Percentiles rank a stretch among this genome's conserved stretches.
Conservation (phyloP, 2,888 invertebrate genomes). For the Megamerina dolium region DNA sequence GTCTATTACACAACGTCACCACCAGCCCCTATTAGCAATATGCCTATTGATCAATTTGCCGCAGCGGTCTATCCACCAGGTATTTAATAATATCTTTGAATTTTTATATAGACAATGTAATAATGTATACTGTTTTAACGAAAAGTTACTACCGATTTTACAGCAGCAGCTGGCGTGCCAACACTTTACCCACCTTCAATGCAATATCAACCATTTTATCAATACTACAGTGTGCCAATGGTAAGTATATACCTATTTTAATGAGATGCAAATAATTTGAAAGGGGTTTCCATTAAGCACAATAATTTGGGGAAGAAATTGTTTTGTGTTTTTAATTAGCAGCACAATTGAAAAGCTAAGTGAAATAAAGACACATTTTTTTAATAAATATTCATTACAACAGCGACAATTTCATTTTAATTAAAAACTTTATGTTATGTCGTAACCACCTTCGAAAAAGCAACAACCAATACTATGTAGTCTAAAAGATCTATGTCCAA, state of each 20-base stretch:
- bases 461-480: no score
- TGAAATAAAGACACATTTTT: no score
- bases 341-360: no score
- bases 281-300: background rate
- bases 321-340: background rate
- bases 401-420: no score
- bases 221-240: slow-evolving; percentile 52
- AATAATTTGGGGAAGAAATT: background rate
- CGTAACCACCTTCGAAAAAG: no score
- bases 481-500: no score
- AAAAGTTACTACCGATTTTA: slow-evolving; percentile 19
- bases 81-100: slow-evolving; percentile 22
- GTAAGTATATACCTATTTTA: slow-evolving; percentile 30
- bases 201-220: slow-evolving; percentile 52
- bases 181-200: slow-evolving; percentile 51
- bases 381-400: no score
- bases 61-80: slow-evolving; percentile 51
- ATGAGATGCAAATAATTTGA: background rate
- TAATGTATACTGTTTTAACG: slow-evolving; percentile 15
- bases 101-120: slow-evolving; percentile 12
- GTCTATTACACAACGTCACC: slow-evolving; percentile 50
- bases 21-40: slow-evolving; percentile 50
- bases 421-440: no score
- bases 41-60: slow-evolving; percentile 51
- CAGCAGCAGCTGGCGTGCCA: slow-evolving; percentile 48